These are phyloP conservation scores for Drosophila ambigua DNA, from an alignment of 1,140 invertebrate species.

Conservation along the genomic window DNA sequence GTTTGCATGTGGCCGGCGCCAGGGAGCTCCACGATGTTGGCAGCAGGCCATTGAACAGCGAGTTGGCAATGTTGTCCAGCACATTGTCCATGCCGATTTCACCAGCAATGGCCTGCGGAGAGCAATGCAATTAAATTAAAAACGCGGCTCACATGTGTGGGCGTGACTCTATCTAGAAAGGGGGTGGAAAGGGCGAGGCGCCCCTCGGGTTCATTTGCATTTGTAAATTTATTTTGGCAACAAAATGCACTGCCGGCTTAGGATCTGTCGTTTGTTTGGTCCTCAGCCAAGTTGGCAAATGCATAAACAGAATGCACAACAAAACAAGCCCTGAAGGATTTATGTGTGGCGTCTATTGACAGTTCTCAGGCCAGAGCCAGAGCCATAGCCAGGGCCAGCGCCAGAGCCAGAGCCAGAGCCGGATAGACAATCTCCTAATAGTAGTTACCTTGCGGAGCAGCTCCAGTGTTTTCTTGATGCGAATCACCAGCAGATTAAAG, in stretches of 20 bases:
- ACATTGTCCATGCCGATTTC: constrained; percentile 95
- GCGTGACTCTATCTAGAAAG: constrained; percentile 25
- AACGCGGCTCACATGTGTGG: constrained; percentile 57
- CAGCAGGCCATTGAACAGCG: constrained; percentile 92
- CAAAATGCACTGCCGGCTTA: constrained; percentile 51
- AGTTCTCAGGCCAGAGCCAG: background rate
- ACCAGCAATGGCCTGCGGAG: constrained; percentile 89
- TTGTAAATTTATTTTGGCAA: constrained; percentile 79
- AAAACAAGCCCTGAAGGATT: constrained; percentile 77
- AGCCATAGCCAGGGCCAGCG: too few relatives aligned
- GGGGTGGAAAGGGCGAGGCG: constrained; percentile 3
- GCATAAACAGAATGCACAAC: constrained; percentile 73
- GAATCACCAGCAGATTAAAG: constrained; percentile 91
- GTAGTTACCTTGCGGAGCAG: constrained; percentile 88
- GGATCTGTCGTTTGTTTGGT: constrained; percentile 55
- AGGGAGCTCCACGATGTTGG: constrained; percentile 92
- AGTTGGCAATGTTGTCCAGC: constrained; percentile 91
- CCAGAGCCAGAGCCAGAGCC: constrained; percentile 4
- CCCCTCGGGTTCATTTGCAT: constrained; percentile 61
- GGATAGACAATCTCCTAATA: constrained; percentile 17
- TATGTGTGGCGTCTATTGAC: constrained; percentile 65
- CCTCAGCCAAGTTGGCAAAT: constrained; percentile 72
- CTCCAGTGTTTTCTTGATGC: constrained; percentile 89
- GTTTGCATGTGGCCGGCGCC: constrained; percentile 93
- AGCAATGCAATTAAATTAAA: constrained; percentile 80